Evolutionary conservation across 1,140 invertebrate species (phyloP).

Genomic region (Microplitis mediator): DNA sequence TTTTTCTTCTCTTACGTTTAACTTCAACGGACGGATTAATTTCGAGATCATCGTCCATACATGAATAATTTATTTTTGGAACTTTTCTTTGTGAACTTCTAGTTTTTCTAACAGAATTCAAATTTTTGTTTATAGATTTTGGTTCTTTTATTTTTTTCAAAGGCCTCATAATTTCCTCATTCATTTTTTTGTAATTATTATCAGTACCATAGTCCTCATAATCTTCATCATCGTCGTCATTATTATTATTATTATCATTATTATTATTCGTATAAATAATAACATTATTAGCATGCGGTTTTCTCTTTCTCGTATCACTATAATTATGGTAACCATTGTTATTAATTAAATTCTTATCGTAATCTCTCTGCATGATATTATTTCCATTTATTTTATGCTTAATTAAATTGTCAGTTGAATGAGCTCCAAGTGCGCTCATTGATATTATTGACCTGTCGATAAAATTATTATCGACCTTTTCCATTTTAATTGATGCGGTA

Average conservation of each 20-base stretch:
- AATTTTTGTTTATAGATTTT: slow-evolving; percentile 22
- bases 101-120: slow-evolving; percentile 35
- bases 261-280: slow-evolving; percentile 10
- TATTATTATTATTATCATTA: not conserved
- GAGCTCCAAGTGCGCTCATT: slow-evolving; percentile 38
- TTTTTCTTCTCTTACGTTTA: slow-evolving; percentile 52
- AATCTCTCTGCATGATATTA: slow-evolving; percentile 37
- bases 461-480: slow-evolving; percentile 39
- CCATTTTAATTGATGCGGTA: slow-evolving; percentile 34
- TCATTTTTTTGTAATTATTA: slow-evolving; percentile 34
- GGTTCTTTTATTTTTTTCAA: slow-evolving; percentile 28
- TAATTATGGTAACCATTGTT: slow-evolving; percentile 18
- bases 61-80: slow-evolving; percentile 55
- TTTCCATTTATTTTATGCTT: not conserved
- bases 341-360: slow-evolving; percentile 37
- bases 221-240: slow-evolving; percentile 18
- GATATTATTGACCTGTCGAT: slow-evolving; percentile 48
- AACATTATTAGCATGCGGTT: slow-evolving; percentile 26
- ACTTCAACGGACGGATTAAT: slow-evolving; percentile 47
- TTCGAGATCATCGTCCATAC: slow-evolving; percentile 51
- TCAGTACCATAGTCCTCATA: slow-evolving; percentile 5
- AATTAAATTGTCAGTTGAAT: not conserved
- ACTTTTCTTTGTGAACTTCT: slow-evolving; percentile 53
- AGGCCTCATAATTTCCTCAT: slow-evolving; percentile 32
- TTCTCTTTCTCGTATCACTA: slow-evolving; percentile 18